Conservation (phyloP, 2,113 vertebrate species). For the Entelurus aequoreus region DNA sequence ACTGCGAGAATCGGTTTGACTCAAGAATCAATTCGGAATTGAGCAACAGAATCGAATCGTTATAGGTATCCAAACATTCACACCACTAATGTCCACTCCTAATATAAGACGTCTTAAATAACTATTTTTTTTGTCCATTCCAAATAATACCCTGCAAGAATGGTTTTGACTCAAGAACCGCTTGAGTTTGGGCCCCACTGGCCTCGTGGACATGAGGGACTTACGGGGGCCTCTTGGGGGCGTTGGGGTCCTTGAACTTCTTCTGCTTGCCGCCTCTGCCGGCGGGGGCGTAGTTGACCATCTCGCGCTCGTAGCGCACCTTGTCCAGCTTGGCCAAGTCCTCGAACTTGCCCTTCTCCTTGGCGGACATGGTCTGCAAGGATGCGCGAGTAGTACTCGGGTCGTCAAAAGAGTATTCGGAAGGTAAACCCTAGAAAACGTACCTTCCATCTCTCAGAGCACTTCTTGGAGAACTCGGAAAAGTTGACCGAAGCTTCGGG, state of each 20-base stretch:
- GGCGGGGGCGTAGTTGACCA: slow-evolving; percentile 90
- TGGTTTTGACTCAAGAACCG: too few species aligned
- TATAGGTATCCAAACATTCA: too few species aligned
- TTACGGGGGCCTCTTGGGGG: slow-evolving; percentile 98
- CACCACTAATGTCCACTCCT: too few species aligned
- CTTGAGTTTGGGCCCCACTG: too few species aligned
- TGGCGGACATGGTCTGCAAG: slow-evolving; percentile 88
- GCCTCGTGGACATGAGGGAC: slow-evolving; percentile 38
- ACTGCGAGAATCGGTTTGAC: too few species aligned
- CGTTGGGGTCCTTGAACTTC: slow-evolving; percentile 97
- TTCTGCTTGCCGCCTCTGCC: slow-evolving; percentile 89
- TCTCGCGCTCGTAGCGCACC: slow-evolving; percentile 93
- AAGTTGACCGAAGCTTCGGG: slow-evolving; percentile 93
- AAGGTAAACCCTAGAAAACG: not conserved
- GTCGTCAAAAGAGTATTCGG: too few species aligned
- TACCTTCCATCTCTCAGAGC: slow-evolving; percentile 97
- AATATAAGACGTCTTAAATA: too few species aligned
- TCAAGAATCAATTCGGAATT: too few species aligned
- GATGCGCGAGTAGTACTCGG: not conserved
- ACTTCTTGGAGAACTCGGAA: slow-evolving; percentile 95
- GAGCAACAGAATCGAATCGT: too few species aligned
- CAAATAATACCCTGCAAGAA: too few species aligned
- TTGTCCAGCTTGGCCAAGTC: slow-evolving; percentile 94
- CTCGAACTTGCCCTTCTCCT: slow-evolving; percentile 97
- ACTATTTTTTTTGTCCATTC: too few species aligned